Evolutionary conservation across 2,113 vertebrate genomes (phyloP), one percentile per base, ranked within the genome.

Genomic region (Nycticorax nycticorax): DNA sequence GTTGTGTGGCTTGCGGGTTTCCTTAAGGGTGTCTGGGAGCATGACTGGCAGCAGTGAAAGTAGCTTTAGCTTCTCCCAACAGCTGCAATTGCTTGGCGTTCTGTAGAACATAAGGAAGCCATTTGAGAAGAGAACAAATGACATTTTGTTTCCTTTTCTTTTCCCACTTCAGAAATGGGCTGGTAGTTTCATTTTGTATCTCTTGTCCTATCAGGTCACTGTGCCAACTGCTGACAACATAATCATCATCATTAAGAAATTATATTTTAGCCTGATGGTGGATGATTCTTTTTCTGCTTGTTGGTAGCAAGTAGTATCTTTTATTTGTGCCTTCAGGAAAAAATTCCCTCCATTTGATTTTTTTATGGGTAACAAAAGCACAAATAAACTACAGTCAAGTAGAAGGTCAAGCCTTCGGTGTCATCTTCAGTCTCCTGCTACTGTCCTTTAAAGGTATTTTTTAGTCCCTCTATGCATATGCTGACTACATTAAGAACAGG

Each of bases 101-200:
- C 93, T 93, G 60, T 95, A 98, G 85, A 98, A 98, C 97, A 96
- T 99, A 74, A 98, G 98, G 77, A 98, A 99, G 89, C 98, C 98
- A 89, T 99, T 98, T 96, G 98, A 98, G 95, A 98, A 99, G 83
- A 98, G 96, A 45, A 99, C 99, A 98, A 99, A 85, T 75, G 66
- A 45, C 7, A 7, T 73, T 95, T 89, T 96, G 74, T 88, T 94
- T 81, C 69, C 19, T 64, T 94, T 88, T 64, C 21, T 56, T 92
- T 50, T 74, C 24, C 39, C 21, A 8, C 60, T 78, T 71, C 39
- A 91, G 55, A 50, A 67, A 84, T 59, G 8, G 63, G 16, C 56
- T 80, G 33, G 14, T 71, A 43, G 66, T 75, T 94, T 66, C 28
- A 55, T 94, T 90, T 85, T 91, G 20, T 62, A 21, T 84, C 78